These are phyloP conservation scores for Amblyornis subalaris DNA, from an alignment of 2,113 vertebrate species.

Conservation along the genomic window DNA sequence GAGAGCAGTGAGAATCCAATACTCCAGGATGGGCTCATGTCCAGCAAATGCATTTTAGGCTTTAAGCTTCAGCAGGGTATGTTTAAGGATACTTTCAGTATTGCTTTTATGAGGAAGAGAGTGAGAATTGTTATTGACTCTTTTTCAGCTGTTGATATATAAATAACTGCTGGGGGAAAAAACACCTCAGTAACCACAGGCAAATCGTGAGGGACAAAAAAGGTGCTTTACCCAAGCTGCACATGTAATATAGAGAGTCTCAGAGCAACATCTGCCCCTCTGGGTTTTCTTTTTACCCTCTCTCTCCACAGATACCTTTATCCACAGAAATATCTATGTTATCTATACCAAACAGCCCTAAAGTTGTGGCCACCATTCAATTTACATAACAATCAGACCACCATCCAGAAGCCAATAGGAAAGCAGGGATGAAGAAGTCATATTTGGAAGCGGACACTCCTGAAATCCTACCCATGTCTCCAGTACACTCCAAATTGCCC, in stretches of 20 bases:
- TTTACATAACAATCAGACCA: background rate
- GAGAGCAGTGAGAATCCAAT: background rate
- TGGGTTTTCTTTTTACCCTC: background rate
- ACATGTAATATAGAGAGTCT: background rate
- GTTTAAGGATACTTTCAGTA: conserved; percentile 23
- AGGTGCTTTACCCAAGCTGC: background rate
- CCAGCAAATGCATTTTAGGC: conserved; percentile 23
- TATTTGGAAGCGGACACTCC: background rate
- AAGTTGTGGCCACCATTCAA: background rate
- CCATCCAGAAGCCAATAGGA: background rate
- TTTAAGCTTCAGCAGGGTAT: background rate
- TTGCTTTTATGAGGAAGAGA: background rate
- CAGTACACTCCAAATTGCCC: background rate
- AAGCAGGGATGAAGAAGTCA: background rate
- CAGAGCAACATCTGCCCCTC: background rate
- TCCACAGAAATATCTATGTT: background rate
- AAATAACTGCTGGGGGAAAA: conserved; percentile 4
- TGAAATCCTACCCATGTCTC: background rate
- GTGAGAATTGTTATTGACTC: background rate
- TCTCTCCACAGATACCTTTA: background rate
- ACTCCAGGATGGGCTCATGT: background rate
- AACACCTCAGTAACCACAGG: background rate
- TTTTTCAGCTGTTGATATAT: background rate
- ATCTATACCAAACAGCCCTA: background rate
- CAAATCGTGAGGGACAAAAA: background rate